Base-by-base conservation (phyloP, 1,140 invertebrate species). In the Drosophila sp. region DNA sequence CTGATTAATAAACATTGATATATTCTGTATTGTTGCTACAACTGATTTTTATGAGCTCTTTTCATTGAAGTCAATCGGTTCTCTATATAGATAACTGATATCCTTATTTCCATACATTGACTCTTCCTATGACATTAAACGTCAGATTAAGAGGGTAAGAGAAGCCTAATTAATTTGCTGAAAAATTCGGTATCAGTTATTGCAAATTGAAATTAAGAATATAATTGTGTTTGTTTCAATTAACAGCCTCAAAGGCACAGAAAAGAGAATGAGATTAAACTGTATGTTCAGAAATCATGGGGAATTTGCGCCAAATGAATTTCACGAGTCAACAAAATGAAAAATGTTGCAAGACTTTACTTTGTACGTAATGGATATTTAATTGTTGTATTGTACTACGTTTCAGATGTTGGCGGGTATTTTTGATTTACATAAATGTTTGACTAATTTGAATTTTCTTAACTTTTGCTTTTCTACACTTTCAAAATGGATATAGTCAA, bases 381-480 rank as follows among this genome's bases (percentile, higher is more conserved):
- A 58, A 58, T 58, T 58, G 56, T 58, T 23, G 56, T 58, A 38
- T 58, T 23, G 56, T 58, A 25, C 17, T 58, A 25, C 32, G 33
- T 57, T 57, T 33, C n/a, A 33, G n/a, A 4, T 55, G 32, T 17
- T 2, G 32, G 6, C 29, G 56, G 56, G 2, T 1, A 17, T 58
- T 58, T 57, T 38, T 58, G 32, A 35, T 25, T 58, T 58, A 58
- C 33, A 35, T 58, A 38, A 10, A 6, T 57, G 55, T 57, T 57
- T 57, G 30, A 35, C 30, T 35, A 57, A 33, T 33, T 57, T 57
- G 33, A 5, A 8, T 35, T 58, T 35, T 23, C 4, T 25, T 30
- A 11, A 60, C 38, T 70, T 70, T 64, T 66, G 40, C n/a, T 50
- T 4, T 47, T 47, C 1, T 47, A 50, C 44, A 10, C 23, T 50